Conservation (phyloP, 2,888 invertebrate genomes). For the Phaedon cochleariae region DNA sequence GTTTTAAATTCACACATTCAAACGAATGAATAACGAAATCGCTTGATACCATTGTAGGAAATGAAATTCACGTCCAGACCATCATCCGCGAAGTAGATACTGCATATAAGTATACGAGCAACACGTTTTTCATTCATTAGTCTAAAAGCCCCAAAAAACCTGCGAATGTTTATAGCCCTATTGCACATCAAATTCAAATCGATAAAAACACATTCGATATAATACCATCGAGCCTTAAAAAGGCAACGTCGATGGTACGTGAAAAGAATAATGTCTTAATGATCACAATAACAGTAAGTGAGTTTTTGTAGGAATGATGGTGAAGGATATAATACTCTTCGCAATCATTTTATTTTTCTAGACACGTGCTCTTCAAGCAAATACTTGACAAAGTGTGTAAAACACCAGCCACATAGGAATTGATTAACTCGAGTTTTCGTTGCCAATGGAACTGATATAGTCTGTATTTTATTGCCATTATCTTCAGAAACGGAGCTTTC, state of each 20-base stretch:
- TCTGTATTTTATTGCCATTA: too few species aligned
- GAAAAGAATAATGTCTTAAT: slow-evolving; percentile 47
- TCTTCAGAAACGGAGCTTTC: too few species aligned
- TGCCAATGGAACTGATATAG: too few species aligned
- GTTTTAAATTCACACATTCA: too few species aligned
- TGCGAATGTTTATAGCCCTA: slow-evolving; percentile 21
- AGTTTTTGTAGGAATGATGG: slow-evolving; percentile 28
- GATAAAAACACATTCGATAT: slow-evolving; percentile 37
- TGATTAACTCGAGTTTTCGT: too few species aligned
- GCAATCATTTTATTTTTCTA: not conserved
- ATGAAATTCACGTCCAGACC: not conserved
- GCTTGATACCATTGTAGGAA: not conserved
- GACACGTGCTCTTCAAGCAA: not conserved
- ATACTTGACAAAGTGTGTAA: not conserved
- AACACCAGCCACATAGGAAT: too few species aligned
- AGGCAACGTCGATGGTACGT: slow-evolving; percentile 35
- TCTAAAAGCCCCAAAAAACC: slow-evolving; percentile 7
- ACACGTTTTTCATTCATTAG: not conserved
- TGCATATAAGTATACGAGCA: not conserved
- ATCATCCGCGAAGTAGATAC: not conserved
- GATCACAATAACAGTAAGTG: slow-evolving; percentile 42
- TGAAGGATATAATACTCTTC: slow-evolving; percentile 23
- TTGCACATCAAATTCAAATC: slow-evolving; percentile 29
- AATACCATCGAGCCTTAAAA: slow-evolving; percentile 38
- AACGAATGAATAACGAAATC: too few species aligned